These are phyloP conservation scores for Eupelmus urozonus DNA, from an alignment of 2,888 invertebrate species.

Conservation along the genomic window DNA sequence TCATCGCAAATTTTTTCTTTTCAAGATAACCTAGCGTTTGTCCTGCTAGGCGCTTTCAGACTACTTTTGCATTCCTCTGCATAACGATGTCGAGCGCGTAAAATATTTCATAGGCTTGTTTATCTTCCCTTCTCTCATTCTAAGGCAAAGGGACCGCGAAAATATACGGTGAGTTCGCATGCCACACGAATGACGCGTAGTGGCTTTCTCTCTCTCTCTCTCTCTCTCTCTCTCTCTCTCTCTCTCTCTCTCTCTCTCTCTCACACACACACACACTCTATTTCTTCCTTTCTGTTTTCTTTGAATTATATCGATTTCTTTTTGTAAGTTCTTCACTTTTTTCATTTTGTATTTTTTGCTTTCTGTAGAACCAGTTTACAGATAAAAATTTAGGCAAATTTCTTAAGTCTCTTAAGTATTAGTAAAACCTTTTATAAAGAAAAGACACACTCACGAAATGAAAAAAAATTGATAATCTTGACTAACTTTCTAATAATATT, in stretches of 20 bases:
- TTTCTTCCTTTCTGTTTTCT: too few relatives aligned
- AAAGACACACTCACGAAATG: neutral
- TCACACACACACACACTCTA: neutral
- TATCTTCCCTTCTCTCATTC: conserved; percentile 17
- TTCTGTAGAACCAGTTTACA: too few relatives aligned
- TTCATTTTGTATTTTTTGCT: conserved; percentile 12
- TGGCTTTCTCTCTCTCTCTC: conserved; percentile 26
- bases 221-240: neutral
- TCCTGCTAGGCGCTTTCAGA: neutral
- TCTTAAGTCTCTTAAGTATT: too few relatives aligned
- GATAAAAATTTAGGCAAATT: too few relatives aligned
- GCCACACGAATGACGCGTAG: conserved; percentile 39
- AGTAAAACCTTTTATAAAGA: too few relatives aligned
- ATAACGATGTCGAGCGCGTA: conserved; percentile 42
- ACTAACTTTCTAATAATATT: too few relatives aligned
- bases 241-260: neutral
- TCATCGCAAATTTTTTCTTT: neutral
- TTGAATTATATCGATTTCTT: conserved; percentile 8
- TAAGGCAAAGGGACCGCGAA: conserved; percentile 29
- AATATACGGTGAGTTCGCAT: conserved; percentile 53
- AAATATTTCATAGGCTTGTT: conserved; percentile 49
- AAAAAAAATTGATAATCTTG: too few relatives aligned
- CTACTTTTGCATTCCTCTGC: conserved; percentile 14
- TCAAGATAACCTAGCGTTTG: neutral
- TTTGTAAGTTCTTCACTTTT: neutral